A percentile compares a stretch with the other conserved stretches of the same genome.
These are phyloP conservation scores for Emydoidea blandingii DNA, from an alignment of 2,797 vertebrate species.

Conservation along the genomic window DNA sequence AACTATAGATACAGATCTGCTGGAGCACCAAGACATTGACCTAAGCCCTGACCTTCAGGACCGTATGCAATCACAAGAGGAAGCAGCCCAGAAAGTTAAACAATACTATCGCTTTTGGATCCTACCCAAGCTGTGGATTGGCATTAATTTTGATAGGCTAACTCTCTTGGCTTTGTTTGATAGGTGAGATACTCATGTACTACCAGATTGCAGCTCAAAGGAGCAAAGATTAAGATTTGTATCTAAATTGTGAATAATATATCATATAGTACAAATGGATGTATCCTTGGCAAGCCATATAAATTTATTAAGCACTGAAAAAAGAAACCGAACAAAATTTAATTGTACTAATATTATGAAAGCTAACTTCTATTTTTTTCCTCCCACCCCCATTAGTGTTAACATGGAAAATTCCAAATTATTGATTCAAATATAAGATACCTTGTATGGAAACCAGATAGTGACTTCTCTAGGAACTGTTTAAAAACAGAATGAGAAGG, in stretches of 20 bases:
- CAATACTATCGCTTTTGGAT: constrained; percentile 99
- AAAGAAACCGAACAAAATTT: background rate
- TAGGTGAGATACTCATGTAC: constrained; percentile 83
- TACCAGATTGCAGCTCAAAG: background rate
- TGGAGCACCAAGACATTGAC: constrained; percentile 96
- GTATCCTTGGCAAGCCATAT: background rate
- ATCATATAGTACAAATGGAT: background rate
- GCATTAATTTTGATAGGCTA: constrained; percentile 97
- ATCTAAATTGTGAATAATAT: background rate
- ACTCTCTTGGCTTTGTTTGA: constrained; percentile 97
- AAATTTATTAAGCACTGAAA: background rate
- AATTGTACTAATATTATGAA: background rate
- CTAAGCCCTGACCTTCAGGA: constrained; percentile 96
- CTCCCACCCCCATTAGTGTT: background rate
- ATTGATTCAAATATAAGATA: background rate
- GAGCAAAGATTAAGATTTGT: background rate
- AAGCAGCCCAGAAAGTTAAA: constrained; percentile 90
- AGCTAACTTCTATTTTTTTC: background rate
- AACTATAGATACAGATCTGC: constrained; percentile 95
- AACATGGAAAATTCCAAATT: background rate
- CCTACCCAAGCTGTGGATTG: constrained; percentile 95
- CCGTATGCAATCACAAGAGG: constrained; percentile 88
- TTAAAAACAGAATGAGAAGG: background rate
- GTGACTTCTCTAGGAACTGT: background rate
- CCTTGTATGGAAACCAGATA: rapidly evolving